phyloP scores from a whole-genome alignment of 2,888 invertebrate species.

The Chaitophorus viminalis region DNA sequence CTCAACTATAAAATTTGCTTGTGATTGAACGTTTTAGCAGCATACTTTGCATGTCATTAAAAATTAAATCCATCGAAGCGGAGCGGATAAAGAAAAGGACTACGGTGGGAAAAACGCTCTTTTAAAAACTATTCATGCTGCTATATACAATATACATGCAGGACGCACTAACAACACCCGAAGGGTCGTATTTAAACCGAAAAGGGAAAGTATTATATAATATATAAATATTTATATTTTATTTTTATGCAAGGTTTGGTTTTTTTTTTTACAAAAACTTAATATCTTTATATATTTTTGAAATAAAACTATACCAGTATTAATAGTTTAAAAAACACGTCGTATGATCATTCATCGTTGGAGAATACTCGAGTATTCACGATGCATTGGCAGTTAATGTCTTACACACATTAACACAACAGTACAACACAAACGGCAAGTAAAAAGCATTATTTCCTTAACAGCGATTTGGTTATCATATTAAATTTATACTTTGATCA shows the following conservation, averaged over 20 bases:
- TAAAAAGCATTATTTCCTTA: too few species aligned
- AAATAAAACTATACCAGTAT: too few species aligned
- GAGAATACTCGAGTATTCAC: too few species aligned
- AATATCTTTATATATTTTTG: too few species aligned
- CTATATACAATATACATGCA: not conserved
- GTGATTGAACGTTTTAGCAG: constrained; percentile 10
- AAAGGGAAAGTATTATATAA: not conserved
- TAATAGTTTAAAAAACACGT: too few species aligned
- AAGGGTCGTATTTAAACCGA: not conserved
- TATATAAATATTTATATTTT: too few species aligned
- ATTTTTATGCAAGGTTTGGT: not conserved
- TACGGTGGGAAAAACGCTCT: not conserved
- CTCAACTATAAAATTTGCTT: not conserved
- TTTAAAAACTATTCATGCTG: not conserved
- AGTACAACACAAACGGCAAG: too few species aligned
- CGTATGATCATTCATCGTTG: too few species aligned
- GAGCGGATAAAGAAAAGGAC: not conserved
- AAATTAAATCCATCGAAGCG: not conserved
- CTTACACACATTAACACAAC: too few species aligned
- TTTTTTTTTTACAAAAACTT: not conserved
- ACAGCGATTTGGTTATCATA: too few species aligned
- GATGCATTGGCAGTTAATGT: too few species aligned
- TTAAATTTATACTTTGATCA: too few species aligned
- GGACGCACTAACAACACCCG: not conserved
- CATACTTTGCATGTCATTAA: not conserved